Evolutionary conservation across 2,888 invertebrate species (phyloP), one percentile per base, ranked within the genome.

Genomic region (Stenolophus ochropezus): DNA sequence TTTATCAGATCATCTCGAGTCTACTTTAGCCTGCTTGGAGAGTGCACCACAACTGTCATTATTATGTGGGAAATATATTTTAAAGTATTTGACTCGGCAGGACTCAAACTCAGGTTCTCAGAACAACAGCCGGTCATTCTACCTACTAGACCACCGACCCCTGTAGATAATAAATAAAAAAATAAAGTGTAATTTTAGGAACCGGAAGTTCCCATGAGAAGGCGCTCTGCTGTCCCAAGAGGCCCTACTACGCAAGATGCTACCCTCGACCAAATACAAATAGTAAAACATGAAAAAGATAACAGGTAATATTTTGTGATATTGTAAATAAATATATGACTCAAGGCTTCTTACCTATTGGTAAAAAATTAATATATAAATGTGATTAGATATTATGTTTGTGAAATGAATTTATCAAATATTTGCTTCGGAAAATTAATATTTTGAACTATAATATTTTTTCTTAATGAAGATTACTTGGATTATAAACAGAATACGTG

Each of bases 241-340:
- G 73, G 47, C 18, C 81, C 61, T 11, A 42, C n/a, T 16, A 80
- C 51, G 18, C n/a, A 27, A 18, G 73, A 56, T 0, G 21, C 74
- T 11, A 42, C 16, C 33, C 65, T 81, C 16, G 75, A 81, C 4
- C 21, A 81, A 1, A 16, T 81, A 18, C 75, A 75, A 61, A 81
- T 81, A n/a, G 65, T 61, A 1, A 81, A 74, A 81, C 20, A 74
- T 18, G 75, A 74, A 23, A 81, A 81, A 81, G 81, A 81, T 25
- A 61, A 81, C 56, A 81, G 65, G 81, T 81, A 58, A 42, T 8
- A 11, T 42, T 42, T 42, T 42, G 33, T 42, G 1, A 8, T 33
- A 42, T 11, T 8, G 33, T 11, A 42, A 11, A 42, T 11, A 42
- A 42, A 42, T 11, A 42, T 42, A 42, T 33, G 33, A 33, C 6